These are phyloP conservation scores for Borostomias antarcticus DNA, from an alignment of 2,797 vertebrate species.

Conservation along the genomic window DNA sequence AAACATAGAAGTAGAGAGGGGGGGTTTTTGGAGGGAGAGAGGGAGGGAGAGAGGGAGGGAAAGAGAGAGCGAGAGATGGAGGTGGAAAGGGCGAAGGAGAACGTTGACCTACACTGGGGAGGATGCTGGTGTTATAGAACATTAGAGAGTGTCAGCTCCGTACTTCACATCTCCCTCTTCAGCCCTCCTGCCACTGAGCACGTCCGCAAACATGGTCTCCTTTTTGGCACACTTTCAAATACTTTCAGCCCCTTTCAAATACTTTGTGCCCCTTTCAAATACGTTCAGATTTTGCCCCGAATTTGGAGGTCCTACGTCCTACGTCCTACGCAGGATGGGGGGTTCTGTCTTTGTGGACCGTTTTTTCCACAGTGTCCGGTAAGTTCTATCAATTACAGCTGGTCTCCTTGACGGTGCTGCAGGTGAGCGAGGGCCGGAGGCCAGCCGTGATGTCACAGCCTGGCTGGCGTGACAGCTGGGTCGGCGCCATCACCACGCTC, in stretches of 20 bases:
- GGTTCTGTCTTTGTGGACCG: not conserved
- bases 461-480: slow-evolving; percentile 55
- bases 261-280: too few relatives aligned
- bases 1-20: slow-evolving; percentile 61
- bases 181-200: too few relatives aligned
- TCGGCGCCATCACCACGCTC: slow-evolving; percentile 54
- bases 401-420: not conserved
- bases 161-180: too few relatives aligned
- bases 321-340: too few relatives aligned
- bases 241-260: too few relatives aligned
- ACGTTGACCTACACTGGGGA: slow-evolving; percentile 18
- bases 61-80: not conserved
- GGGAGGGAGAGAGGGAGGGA: not conserved
- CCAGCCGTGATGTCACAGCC: slow-evolving; percentile 50
- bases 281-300: too few relatives aligned
- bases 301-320: too few relatives aligned
- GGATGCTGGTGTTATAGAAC: slow-evolving; percentile 9
- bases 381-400: not conserved
- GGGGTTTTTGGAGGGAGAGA: slow-evolving; percentile 8
- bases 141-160: too few relatives aligned
- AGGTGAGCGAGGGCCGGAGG: slow-evolving; percentile 41
- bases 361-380: not conserved
- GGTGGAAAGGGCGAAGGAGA: slow-evolving; percentile 47
- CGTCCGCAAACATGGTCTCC: not conserved
- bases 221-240: not conserved